Percentiles rank a stretch among this genome's conserved stretches.
Conservation (phyloP, 1,140 invertebrate genomes). For the Cotesia chilonis region DNA sequence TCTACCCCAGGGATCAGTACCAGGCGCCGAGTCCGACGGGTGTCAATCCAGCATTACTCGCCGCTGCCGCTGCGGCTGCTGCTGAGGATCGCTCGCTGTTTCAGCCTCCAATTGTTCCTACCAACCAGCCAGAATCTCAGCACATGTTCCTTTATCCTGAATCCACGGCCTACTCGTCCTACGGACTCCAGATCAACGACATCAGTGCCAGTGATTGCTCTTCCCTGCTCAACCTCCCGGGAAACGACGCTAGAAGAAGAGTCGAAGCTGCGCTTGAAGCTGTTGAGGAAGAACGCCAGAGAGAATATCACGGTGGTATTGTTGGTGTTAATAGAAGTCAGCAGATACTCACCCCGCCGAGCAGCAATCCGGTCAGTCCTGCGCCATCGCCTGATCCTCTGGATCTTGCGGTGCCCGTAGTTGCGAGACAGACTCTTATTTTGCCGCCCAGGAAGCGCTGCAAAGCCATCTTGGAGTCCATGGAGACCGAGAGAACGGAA, state of each 20-base stretch:
- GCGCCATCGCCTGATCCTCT: constrained; percentile 70
- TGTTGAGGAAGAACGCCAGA: constrained; percentile 67
- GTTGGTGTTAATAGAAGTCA: constrained; percentile 48
- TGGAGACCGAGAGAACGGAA: constrained; percentile 66
- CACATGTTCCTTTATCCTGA: constrained; percentile 54
- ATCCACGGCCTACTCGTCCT: constrained; percentile 43
- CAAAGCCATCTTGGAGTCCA: constrained; percentile 79
- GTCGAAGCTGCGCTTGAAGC: constrained; percentile 75
- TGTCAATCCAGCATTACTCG: constrained; percentile 65
- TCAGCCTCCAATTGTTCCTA: neutral
- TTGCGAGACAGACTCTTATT: constrained; percentile 70
- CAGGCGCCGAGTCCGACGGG: constrained; percentile 36
- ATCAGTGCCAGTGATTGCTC: constrained; percentile 47
- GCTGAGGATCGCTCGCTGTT: constrained; percentile 48
- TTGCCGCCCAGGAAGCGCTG: constrained; percentile 79
- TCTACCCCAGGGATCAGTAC: constrained; percentile 51
- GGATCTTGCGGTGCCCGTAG: constrained; percentile 63
- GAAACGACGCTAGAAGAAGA: constrained; percentile 73
- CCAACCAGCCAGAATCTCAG: constrained; percentile 24
- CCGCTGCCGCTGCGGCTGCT: constrained; percentile 57
- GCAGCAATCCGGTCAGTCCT: constrained; percentile 70
- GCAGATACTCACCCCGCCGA: constrained; percentile 71
- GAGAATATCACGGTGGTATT: constrained; percentile 47
- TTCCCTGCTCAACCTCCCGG: constrained; percentile 59
- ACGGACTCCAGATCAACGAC: constrained; percentile 48